Evolutionary conservation across 2,113 vertebrate genomes (phyloP), one percentile per base, ranked within the genome.

Genomic region (Pongo abelii): DNA sequence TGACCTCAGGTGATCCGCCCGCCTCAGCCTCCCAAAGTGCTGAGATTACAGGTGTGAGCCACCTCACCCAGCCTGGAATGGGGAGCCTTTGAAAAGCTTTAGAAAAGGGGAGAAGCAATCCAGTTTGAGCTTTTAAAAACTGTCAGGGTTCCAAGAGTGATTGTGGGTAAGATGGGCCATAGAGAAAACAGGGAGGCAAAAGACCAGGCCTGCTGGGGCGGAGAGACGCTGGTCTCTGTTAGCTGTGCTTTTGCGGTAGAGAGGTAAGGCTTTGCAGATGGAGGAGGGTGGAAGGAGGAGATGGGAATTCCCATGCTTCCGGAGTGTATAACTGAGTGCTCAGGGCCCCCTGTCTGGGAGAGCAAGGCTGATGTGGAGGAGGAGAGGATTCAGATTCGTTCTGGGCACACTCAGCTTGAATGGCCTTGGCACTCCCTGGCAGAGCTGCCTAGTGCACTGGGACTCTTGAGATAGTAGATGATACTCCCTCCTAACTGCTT

Each of bases 71-170:
- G 27, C 27, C 61, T 30, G 12, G 61, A 64, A 64, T 64, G 61
- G 69, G 69, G 17, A 85, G 40, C 20, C 74, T 86, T 93, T 57
- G 90, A 94, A 83, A 57, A 93, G 32, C 72, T 93, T 79, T 59
- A 79, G 83, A 84, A 92, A 90, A 20, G 38, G 32, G 12, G 86
- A 67, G 93, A 87, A 81, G 57, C 52, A 70, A 77, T 93, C 48
- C n/a, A 85, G 3, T 57, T 88, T 93, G 27, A 25, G 46, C 57
- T 94, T 93, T 43, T 2, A 46, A 92, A 52, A 74, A 84, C 69
- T 84, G 35, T 95, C 9, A 11, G 43, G 32, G 18, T 88, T 94
- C 27, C 25, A 50, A 94, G 72, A 43, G 52, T 52, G n/a, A 75
- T 55, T 48, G 9, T 97, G 85, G 32, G 11, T 94, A 40, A 64